These are phyloP conservation scores for Smithornis capensis DNA, from an alignment of 2,113 vertebrate species.

Conservation along the genomic window DNA sequence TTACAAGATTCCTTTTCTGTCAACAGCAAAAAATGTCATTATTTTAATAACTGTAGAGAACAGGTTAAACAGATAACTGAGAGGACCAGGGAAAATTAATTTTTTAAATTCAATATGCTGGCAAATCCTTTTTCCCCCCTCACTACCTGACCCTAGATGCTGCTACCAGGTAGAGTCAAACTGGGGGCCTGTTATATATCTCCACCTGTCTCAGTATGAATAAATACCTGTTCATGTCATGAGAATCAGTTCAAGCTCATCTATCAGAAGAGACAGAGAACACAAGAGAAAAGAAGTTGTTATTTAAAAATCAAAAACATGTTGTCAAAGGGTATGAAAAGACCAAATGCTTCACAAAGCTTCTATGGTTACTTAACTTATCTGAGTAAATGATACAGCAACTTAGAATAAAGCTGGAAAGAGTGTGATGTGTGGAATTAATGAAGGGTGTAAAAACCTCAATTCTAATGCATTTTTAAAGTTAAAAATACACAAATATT, in stretches of 20 bases:
- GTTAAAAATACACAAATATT: background rate
- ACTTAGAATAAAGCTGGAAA: conserved; percentile 28
- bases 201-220: background rate
- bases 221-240: background rate
- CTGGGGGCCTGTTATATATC: background rate
- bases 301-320: conserved; percentile 28
- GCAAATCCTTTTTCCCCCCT: background rate
- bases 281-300: background rate
- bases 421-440: background rate
- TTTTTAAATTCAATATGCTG: background rate
- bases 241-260: background rate
- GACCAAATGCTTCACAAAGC: background rate
- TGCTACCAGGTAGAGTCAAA: background rate
- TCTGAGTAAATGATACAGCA: conserved; percentile 27
- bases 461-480: background rate
- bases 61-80: background rate
- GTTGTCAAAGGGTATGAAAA: background rate
- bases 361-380: conserved; percentile 29
- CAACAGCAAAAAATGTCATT: background rate
- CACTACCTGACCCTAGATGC: background rate
- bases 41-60: background rate
- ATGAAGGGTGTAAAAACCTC: background rate
- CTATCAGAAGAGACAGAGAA: background rate
- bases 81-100: background rate
- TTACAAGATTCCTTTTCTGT: background rate